These are phyloP conservation scores for Delphinus delphis DNA, from an alignment of 2,113 vertebrate genomes.

Conservation along the genomic window DNA sequence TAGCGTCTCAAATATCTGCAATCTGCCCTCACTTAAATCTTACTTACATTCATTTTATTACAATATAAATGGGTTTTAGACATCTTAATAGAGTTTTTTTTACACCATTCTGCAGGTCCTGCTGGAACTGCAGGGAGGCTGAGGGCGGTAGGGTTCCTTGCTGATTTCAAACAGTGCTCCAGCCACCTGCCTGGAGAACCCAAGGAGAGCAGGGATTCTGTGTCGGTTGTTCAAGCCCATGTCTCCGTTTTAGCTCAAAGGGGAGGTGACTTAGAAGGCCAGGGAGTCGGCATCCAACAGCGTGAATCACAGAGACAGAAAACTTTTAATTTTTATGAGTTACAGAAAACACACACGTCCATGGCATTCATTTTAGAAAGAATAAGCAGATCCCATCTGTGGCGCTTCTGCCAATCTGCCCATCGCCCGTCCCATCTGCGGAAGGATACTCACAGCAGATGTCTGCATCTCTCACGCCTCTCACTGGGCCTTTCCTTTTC, in stretches of 20 bases:
- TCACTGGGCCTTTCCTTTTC: background rate
- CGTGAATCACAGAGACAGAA: conserved; percentile 49
- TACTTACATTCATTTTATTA: conserved; percentile 82
- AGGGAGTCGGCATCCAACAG: background rate
- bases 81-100: conserved; percentile 47
- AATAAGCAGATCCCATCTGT: background rate
- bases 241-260: background rate
- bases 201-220: background rate
- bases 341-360: conserved; percentile 49
- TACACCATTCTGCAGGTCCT: background rate
- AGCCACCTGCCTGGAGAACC: background rate
- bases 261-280: conserved; percentile 27
- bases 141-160: background rate
- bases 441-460: background rate
- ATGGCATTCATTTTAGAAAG: background rate
- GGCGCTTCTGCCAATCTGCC: background rate
- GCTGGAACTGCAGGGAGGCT: background rate
- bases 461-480: background rate
- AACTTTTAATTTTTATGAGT: conserved; percentile 72
- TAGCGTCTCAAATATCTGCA: conserved; percentile 71
- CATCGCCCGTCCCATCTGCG: background rate
- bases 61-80: conserved; percentile 72
- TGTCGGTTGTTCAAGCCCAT: background rate
- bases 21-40: conserved; percentile 70
- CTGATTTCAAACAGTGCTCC: background rate